Evolutionary conservation across 2,113 vertebrate species (phyloP).

Genomic region (Dinomys branickii): DNA sequence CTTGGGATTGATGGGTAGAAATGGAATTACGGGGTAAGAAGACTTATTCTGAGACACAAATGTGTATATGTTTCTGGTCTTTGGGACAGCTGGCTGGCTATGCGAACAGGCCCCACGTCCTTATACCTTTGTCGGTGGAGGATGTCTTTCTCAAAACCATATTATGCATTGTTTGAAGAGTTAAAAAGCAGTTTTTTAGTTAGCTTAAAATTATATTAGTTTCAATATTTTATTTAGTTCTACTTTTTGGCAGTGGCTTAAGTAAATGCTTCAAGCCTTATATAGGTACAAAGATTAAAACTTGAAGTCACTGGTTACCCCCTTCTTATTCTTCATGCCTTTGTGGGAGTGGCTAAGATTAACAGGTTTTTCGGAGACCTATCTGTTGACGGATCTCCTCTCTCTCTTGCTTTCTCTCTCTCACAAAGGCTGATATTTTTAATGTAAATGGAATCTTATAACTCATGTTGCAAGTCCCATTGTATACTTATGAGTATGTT

Average conservation of each 20-base stretch:
- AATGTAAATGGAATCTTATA: not conserved
- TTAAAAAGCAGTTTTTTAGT: not conserved
- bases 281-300: not conserved
- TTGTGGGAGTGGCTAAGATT: not conserved
- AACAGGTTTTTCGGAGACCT: not conserved
- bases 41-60: not conserved
- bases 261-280: not conserved
- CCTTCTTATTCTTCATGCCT: not conserved
- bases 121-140: not conserved
- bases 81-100: not conserved
- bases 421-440: not conserved
- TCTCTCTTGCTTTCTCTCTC: not conserved
- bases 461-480: not conserved
- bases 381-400: not conserved
- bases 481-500: not conserved
- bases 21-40: not conserved
- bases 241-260: not conserved
- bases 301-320: not conserved
- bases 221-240: not conserved
- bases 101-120: not conserved
- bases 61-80: not conserved
- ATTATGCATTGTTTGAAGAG: not conserved
- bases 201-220: conserved; percentile 5
- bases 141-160: not conserved
- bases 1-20: not conserved